These are phyloP conservation scores for Calidris pygmaea DNA, from an alignment of 2,113 vertebrate species.

Conservation along the genomic window DNA sequence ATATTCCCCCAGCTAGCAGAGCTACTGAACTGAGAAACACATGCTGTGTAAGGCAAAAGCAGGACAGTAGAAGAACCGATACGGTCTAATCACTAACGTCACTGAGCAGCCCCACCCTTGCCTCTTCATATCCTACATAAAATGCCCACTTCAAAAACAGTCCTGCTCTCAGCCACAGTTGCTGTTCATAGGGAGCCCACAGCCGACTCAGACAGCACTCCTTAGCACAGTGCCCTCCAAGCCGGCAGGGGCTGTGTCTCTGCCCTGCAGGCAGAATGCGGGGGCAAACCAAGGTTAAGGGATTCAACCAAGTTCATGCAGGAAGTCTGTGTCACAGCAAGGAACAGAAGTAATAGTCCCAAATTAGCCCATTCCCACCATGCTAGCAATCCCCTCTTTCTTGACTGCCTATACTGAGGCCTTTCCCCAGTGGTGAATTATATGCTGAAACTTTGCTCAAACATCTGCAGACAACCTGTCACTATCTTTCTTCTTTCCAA, in stretches of 20 bases:
- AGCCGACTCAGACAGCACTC: background rate
- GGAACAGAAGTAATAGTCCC: background rate
- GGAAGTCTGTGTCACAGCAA: background rate
- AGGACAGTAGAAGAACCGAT: accelerated
- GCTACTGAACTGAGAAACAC: background rate
- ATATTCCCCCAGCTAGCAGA: background rate
- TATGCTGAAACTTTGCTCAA: background rate
- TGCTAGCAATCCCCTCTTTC: background rate
- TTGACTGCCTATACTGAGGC: background rate
- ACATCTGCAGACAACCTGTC: background rate
- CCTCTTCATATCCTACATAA: accelerated
- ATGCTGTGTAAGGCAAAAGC: background rate
- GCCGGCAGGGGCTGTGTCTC: background rate
- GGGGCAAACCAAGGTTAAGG: background rate
- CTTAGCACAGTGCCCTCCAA: too few species aligned
- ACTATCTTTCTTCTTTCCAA: background rate
- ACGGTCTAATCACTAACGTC: accelerated
- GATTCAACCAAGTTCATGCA: background rate
- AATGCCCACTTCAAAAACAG: background rate
- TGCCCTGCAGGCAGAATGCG: background rate
- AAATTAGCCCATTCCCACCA: background rate
- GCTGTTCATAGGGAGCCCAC: accelerated
- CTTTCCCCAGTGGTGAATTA: background rate
- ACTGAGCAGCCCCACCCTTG: background rate
- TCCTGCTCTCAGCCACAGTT: background rate